Evolutionary conservation across 2,797 vertebrate genomes (phyloP).

Genomic region (Gymnoscopelus microlampas): DNA sequence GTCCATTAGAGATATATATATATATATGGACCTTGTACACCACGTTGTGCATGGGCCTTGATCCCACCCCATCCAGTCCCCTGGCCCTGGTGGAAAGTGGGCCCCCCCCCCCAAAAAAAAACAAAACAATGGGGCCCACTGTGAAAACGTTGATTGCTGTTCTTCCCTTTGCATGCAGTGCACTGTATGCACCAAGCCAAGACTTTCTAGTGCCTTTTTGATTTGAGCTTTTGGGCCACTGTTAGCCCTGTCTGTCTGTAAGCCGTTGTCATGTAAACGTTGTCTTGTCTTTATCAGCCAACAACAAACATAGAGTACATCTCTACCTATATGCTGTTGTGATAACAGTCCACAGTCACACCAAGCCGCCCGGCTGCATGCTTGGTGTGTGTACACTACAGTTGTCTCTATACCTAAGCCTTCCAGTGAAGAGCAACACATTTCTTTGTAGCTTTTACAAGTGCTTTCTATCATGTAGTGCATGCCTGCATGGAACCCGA

Average conservation of each 20-base stretch:
- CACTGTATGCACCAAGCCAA: slow-evolving; percentile 62
- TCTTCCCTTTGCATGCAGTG: slow-evolving; percentile 61
- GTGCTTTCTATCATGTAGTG: slow-evolving; percentile 42
- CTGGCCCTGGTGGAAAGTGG: not conserved
- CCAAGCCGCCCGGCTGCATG: slow-evolving; percentile 50
- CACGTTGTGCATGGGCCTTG: slow-evolving; percentile 11
- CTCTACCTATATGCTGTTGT: slow-evolving; percentile 22
- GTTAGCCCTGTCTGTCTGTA: slow-evolving; percentile 22
- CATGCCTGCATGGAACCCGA: slow-evolving; percentile 67
- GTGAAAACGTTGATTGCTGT: not conserved
- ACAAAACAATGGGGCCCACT: not conserved
- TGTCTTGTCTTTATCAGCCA: slow-evolving; percentile 18
- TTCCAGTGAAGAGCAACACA: slow-evolving; percentile 14
- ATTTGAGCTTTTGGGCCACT: slow-evolving; percentile 37
- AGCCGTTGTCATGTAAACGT: slow-evolving; percentile 13
- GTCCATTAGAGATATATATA: slow-evolving; percentile 5
- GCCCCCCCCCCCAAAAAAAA: not conserved
- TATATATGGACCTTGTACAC: slow-evolving; percentile 16
- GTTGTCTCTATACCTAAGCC: slow-evolving; percentile 29
- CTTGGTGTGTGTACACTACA: slow-evolving; percentile 24
- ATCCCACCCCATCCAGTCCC: slow-evolving; percentile 33
- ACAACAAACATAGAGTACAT: not conserved
- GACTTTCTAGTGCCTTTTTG: slow-evolving; percentile 75
- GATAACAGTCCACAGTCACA: slow-evolving; percentile 15
- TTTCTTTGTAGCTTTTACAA: slow-evolving; percentile 21